Percentiles rank a stretch among this genome's conserved stretches.
These are phyloP conservation scores for Piaya cayana DNA, from an alignment of 2,113 vertebrate species.

Conservation along the genomic window DNA sequence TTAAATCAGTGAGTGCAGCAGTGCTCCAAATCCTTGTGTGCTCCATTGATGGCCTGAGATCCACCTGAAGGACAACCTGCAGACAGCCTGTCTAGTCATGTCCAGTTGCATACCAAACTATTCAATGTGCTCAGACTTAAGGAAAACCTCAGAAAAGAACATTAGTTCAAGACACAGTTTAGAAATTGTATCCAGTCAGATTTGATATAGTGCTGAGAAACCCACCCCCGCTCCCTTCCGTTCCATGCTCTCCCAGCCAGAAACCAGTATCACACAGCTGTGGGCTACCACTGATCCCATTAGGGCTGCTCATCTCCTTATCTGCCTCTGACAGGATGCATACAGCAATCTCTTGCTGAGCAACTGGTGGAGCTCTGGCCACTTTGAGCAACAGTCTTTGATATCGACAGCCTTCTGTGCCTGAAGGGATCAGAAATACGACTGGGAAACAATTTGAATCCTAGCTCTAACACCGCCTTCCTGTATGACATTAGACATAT, in stretches of 20 bases:
- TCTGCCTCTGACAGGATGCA: constrained; percentile 26
- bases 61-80: neutral
- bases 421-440: neutral
- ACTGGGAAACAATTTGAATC: constrained; percentile 20
- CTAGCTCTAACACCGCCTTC: neutral
- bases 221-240: neutral
- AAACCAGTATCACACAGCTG: neutral
- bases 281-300: constrained; percentile 14
- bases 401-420: neutral
- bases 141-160: neutral
- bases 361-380: neutral
- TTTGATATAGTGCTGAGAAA: neutral
- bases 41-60: accelerated
- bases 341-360: neutral
- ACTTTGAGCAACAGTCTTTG: neutral
- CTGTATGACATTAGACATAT: constrained; percentile 5
- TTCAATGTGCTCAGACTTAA: neutral
- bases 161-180: neutral
- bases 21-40: neutral
- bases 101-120: neutral
- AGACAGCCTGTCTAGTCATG: neutral
- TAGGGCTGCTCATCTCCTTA: constrained; percentile 26
- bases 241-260: neutral
- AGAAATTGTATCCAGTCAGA: neutral
- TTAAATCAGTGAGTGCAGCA: neutral